These are phyloP conservation scores for Zele albiditarsus DNA, from an alignment of 2,888 invertebrate species.

Conservation along the genomic window DNA sequence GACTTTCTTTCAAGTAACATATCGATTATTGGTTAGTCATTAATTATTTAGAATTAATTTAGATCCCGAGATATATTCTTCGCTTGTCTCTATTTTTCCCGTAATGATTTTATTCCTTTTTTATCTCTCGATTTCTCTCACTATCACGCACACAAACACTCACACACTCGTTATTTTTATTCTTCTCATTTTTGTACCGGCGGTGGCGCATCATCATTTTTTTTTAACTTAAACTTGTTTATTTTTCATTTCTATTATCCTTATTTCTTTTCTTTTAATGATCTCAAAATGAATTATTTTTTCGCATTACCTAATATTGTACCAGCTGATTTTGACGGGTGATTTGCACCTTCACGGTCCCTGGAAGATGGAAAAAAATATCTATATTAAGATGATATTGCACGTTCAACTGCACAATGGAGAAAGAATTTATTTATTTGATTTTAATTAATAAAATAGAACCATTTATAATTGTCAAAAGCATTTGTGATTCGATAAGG, in stretches of 20 bases:
- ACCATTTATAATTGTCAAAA: not conserved
- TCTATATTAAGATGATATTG: constrained; percentile 8
- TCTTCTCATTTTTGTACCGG: constrained; percentile 48
- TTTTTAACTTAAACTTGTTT: constrained; percentile 10
- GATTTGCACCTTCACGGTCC: constrained; percentile 71
- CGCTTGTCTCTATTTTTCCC: constrained; percentile 26
- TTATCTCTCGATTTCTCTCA: constrained; percentile 23
- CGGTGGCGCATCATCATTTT: constrained; percentile 47
- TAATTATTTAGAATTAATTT: constrained; percentile 50
- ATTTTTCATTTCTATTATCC: not conserved
- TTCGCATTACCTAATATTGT: constrained; percentile 60
- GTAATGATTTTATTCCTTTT: constrained; percentile 27
- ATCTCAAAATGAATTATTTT: constrained; percentile 13
- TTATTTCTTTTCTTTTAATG: not conserved
- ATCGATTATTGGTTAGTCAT: constrained; percentile 51
- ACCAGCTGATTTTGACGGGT: constrained; percentile 67
- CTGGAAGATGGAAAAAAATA: constrained; percentile 58
- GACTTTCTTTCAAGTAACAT: constrained; percentile 53
- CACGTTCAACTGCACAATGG: no score
- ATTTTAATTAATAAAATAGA: not conserved
- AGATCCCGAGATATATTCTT: constrained; percentile 37
- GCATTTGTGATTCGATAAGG: not conserved
- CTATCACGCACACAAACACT: constrained; percentile 31
- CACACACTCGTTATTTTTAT: constrained; percentile 29
- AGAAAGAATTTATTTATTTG: no score